Evolutionary conservation across 2,113 vertebrate genomes (phyloP), one percentile per base, ranked within the genome.

Genomic region (Mohoua ochrocephala): DNA sequence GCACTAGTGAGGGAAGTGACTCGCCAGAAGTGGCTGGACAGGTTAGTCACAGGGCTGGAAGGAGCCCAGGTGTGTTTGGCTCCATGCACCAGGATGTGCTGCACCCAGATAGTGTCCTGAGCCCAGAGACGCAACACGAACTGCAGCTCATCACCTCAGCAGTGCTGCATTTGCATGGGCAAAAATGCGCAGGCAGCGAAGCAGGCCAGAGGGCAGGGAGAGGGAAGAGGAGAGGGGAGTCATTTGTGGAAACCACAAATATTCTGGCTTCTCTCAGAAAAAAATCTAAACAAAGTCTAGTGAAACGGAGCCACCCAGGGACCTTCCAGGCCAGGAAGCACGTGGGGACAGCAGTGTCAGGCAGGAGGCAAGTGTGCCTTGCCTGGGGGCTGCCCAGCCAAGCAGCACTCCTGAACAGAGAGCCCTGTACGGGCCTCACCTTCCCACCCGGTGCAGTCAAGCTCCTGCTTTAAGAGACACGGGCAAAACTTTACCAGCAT

Each of bases 31-130:
- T 21, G 76, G 93, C 64, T 0, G 3, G 83, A 85, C 96, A 83
- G 86, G 95, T 94, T 97, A 57, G 70, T 88, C 75, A 33, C 79
- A 64, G 75, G 79, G 75, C 76, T 96, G 93, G 93, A 92, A 91
- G 68, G 50, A 89, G 75, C 67, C 75, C 93, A 73, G 69, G 60
- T 87, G 69, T 78, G 73, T 65, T 82, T 94, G 91, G 93, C 82
- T 91, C 82, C 5, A 1, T 18, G 2, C 39, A 91, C 42, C 52
- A 44, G 85, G 93, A 87, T 87, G 60, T 6, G 8, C 87, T 87
- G 84, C 73, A 21, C 53, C 63, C 19, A 1, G 69, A 63, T 52
- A 56, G 69, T 23, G 61, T 71, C 88, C 80, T 11, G 63, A 77
- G 68, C 91, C 77, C 81, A 37, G 45, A 75, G 70, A 64, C n/a